These are phyloP conservation scores for Megaceryle alcyon DNA, from an alignment of 2,797 vertebrate species.

Conservation along the genomic window DNA sequence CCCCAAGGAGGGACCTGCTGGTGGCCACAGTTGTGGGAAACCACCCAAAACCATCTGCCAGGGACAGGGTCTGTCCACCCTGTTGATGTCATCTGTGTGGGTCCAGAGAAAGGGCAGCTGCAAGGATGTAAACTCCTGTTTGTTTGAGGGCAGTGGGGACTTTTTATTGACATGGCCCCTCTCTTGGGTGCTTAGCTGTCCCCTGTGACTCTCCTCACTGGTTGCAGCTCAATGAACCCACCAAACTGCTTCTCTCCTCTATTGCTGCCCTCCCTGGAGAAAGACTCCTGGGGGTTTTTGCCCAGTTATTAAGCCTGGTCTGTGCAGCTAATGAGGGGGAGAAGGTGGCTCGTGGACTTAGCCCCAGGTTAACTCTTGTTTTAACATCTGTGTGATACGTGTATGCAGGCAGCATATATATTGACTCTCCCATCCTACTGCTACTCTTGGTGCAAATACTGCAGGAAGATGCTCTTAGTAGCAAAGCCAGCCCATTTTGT, in stretches of 20 bases:
- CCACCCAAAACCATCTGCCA: neutral
- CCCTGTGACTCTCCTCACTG: neutral
- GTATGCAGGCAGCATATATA: neutral
- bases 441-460: neutral
- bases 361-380: neutral
- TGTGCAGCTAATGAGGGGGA: neutral
- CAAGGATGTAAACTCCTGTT: neutral
- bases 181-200: rapidly evolving
- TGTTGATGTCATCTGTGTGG: rapidly evolving
- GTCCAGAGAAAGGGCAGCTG: neutral
- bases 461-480: neutral
- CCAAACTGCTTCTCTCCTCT: neutral
- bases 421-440: neutral
- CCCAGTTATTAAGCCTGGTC: too few relatives aligned
- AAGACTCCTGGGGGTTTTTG: neutral
- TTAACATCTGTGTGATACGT: rapidly evolving
- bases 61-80: neutral
- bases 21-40: neutral
- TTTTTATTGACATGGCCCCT: neutral
- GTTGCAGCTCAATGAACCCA: neutral
- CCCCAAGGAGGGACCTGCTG: neutral
- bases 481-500: neutral
- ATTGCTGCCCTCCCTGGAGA: neutral
- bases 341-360: neutral
- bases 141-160: neutral